Conservation (phyloP, 2,888 invertebrate genomes). For the Odontothrips loti region DNA sequence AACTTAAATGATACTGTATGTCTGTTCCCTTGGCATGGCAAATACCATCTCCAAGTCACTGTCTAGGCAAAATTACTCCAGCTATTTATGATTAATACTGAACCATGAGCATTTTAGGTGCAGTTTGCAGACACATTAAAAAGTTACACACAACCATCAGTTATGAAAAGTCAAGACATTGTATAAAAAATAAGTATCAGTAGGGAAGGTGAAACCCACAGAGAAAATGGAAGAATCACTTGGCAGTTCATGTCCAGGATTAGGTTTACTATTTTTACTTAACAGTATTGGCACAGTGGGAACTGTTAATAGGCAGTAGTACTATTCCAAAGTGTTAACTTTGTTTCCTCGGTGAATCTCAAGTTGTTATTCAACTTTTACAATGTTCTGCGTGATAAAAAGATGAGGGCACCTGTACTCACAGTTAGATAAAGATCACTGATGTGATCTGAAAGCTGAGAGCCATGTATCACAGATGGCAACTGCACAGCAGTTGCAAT, state of each 20-base stretch:
- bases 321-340: too few relatives aligned
- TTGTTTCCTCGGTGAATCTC: too few relatives aligned
- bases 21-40: too few relatives aligned
- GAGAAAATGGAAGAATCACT: neutral
- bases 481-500: neutral
- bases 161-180: neutral
- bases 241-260: neutral
- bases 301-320: too few relatives aligned
- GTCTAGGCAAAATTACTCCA: neutral
- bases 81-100: neutral
- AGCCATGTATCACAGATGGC: neutral
- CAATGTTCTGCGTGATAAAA: too few relatives aligned
- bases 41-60: too few relatives aligned
- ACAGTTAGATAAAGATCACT: neutral
- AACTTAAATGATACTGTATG: too few relatives aligned
- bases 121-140: neutral
- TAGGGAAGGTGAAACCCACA: neutral
- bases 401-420: too few relatives aligned
- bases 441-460: neutral
- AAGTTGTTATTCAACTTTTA: too few relatives aligned
- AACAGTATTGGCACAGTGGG: too few relatives aligned
- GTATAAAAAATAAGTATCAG: neutral
- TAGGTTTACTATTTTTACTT: too few relatives aligned
- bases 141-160: conserved; percentile 3
- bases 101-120: neutral